Conservation (phyloP, 2,888 invertebrate species). For the Smittia sp. region DNA sequence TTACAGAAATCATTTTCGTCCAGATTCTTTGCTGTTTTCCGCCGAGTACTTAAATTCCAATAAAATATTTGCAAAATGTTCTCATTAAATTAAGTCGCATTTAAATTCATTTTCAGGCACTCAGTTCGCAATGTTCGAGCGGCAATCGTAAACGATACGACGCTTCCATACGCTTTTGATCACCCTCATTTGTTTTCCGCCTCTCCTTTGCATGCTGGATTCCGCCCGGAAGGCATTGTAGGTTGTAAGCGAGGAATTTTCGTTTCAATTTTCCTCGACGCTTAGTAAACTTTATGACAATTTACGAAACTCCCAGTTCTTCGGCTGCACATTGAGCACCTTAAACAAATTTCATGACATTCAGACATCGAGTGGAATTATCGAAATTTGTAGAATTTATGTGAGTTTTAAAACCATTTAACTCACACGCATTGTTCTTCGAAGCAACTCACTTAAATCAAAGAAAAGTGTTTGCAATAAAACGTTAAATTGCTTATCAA, state of each 20-base stretch:
- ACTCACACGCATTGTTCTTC: too few species aligned
- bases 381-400: too few species aligned
- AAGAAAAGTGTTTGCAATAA: not conserved
- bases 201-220: not conserved
- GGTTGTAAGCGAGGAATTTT: not conserved
- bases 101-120: constrained; percentile 39
- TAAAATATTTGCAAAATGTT: constrained; percentile 19
- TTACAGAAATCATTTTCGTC: too few species aligned
- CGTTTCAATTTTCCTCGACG: not conserved
- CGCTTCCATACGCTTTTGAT: constrained; percentile 32
- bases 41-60: not conserved
- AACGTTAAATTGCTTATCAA: not conserved
- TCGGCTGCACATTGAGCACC: too few species aligned
- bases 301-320: too few species aligned
- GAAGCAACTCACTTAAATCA: too few species aligned
- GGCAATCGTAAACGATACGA: constrained; percentile 2
- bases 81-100: constrained; percentile 41
- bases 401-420: too few species aligned
- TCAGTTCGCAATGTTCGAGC: constrained; percentile 19
- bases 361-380: too few species aligned
- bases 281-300: not conserved
- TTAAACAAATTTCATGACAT: too few species aligned
- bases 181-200: not conserved
- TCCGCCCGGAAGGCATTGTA: not conserved
- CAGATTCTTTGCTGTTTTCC: not conserved